Evolutionary conservation across 2,113 vertebrate genomes (phyloP).

Genomic region (Acinonyx jubatus): DNA sequence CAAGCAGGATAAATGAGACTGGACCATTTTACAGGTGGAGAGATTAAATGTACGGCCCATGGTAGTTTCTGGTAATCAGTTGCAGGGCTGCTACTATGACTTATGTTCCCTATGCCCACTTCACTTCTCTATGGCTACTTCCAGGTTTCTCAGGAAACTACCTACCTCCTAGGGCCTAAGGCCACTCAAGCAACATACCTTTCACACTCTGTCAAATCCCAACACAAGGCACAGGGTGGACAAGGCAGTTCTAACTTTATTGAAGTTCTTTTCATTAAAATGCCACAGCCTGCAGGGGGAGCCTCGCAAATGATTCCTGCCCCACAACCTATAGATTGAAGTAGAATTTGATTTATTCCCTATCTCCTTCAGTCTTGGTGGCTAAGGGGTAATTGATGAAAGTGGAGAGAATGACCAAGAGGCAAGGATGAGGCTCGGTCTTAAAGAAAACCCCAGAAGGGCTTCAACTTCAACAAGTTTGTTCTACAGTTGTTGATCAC

Average conservation of each 20-base stretch:
- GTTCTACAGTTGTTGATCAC: background rate
- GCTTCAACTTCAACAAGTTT: conserved; percentile 25
- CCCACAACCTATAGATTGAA: background rate
- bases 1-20: background rate
- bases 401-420: background rate
- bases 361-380: background rate
- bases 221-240: conserved; percentile 46
- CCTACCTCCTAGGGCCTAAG: background rate
- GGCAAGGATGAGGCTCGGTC: background rate
- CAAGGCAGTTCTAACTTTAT: conserved; percentile 58
- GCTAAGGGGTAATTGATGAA: background rate
- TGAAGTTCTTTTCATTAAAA: conserved; percentile 64
- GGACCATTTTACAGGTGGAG: background rate
- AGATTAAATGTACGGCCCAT: background rate
- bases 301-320: background rate
- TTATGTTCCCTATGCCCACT: background rate
- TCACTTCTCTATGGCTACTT: background rate
- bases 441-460: conserved; percentile 28
- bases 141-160: background rate
- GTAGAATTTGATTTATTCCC: background rate
- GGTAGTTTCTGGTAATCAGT: background rate
- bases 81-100: background rate
- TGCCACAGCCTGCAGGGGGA: background rate
- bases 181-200: background rate
- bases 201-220: background rate